Conservation (phyloP, 2,888 invertebrate genomes). For the Hydropsyche betteni region DNA sequence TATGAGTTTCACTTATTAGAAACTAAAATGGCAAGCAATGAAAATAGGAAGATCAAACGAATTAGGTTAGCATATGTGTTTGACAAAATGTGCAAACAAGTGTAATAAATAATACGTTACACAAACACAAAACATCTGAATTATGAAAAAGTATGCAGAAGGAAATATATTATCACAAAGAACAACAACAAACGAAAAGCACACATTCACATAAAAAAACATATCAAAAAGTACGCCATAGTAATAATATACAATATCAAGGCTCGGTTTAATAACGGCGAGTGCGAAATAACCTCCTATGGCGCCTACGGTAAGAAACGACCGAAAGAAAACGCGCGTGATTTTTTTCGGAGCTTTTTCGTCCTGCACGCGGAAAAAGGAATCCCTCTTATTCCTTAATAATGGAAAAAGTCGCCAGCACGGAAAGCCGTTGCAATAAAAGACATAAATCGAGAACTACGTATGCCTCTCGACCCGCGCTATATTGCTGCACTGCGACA, state of each 20-base stretch:
- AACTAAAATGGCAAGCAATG: neutral
- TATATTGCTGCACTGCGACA: slow-evolving; percentile 44
- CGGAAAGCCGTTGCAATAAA: slow-evolving; percentile 38
- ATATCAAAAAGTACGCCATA: neutral
- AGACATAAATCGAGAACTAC: slow-evolving; percentile 35
- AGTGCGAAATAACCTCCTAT: neutral
- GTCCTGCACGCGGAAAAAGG: too few species aligned
- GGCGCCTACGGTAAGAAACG: neutral
- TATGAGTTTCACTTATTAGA: too few species aligned
- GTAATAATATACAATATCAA: slow-evolving; percentile 17
- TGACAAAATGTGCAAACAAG: slow-evolving; percentile 20
- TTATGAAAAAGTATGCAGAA: slow-evolving; percentile 15
- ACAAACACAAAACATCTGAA: slow-evolving; percentile 30
- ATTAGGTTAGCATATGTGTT: neutral
- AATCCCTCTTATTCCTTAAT: slow-evolving; percentile 7
- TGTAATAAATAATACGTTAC: slow-evolving; percentile 18
- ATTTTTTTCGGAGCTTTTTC: slow-evolving; percentile 20
- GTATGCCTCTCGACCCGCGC: slow-evolving; percentile 20
- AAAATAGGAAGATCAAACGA: slow-evolving; percentile 2
- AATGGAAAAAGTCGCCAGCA: slow-evolving; percentile 13
- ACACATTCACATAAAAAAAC: neutral
- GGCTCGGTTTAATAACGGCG: neutral
- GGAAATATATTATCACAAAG: neutral
- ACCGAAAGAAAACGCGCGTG: slow-evolving; percentile 4
- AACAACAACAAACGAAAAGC: neutral